Conservation (phyloP, 2,113 vertebrate species). For the Glareola pratincola region DNA sequence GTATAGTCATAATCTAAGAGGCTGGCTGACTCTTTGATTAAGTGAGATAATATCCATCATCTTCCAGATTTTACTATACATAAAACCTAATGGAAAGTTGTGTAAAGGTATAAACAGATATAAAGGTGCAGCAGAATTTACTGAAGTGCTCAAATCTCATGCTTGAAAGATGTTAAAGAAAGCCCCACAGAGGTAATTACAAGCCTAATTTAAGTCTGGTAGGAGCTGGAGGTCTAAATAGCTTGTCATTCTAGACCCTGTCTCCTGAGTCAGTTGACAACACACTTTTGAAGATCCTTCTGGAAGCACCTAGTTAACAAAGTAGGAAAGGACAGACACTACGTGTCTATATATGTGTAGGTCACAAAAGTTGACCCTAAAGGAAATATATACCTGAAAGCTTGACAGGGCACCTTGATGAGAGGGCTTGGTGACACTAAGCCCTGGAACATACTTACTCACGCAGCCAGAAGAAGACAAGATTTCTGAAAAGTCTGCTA, state of each 20-base stretch:
- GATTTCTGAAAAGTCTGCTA: not conserved
- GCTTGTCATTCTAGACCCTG: not conserved
- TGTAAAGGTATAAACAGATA: not conserved
- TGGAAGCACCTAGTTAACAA: not conserved
- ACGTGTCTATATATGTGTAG: not conserved
- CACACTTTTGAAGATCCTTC: not conserved
- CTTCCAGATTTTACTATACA: not conserved
- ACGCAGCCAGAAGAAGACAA: not conserved
- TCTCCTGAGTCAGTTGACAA: not conserved
- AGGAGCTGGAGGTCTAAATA: not conserved
- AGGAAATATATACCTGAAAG: accelerated
- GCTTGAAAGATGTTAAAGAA: not conserved
- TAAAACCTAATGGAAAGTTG: not conserved
- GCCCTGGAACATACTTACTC: not conserved
- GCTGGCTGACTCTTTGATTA: not conserved
- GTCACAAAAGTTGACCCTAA: not conserved
- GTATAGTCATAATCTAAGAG: not conserved
- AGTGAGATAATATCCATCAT: not conserved
- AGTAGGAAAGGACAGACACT: not conserved
- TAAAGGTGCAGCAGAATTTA: not conserved
- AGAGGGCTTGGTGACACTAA: not conserved
- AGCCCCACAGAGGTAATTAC: not conserved
- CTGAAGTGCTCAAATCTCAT: not conserved
- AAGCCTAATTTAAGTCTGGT: not conserved
- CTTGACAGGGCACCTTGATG: not conserved